A percentile compares a stretch with the other conserved stretches of the same genome.
These are phyloP conservation scores for Oncorhynchus mykiss DNA, from an alignment of 2,113 vertebrate genomes.

Conservation along the genomic window DNA sequence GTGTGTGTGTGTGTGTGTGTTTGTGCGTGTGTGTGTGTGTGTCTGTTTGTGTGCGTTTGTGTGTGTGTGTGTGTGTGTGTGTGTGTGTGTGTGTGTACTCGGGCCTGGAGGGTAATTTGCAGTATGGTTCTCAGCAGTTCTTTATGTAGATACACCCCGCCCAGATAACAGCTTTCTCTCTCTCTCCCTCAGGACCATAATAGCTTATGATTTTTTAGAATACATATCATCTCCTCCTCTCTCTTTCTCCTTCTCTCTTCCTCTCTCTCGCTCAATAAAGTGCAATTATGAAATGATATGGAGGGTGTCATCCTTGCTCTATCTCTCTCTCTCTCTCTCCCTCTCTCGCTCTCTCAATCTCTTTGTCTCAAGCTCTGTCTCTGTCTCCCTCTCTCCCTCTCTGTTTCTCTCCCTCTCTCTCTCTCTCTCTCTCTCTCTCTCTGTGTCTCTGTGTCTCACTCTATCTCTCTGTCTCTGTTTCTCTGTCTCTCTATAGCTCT, in stretches of 20 bases:
- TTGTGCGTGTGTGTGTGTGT: slow-evolving; percentile 7
- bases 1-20: slow-evolving; percentile 9
- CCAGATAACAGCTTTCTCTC: slow-evolving; percentile 50
- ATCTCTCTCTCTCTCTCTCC: slow-evolving; percentile 21
- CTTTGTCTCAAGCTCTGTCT: slow-evolving; percentile 18
- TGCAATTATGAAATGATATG: slow-evolving; percentile 92
- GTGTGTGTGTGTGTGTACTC: slow-evolving; percentile 54
- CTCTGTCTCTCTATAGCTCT: no score
- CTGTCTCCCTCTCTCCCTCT: neutral
- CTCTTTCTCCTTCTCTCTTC: slow-evolving; percentile 84
- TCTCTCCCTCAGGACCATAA: slow-evolving; percentile 84
- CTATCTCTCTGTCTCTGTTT: no score
- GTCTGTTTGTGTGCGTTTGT: slow-evolving; percentile 1
- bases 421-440: neutral
- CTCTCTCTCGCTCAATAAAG: slow-evolving; percentile 83
- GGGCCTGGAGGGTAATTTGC: slow-evolving; percentile 98
- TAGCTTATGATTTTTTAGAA: slow-evolving; percentile 89
- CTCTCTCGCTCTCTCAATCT: neutral
- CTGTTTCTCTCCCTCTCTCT: neutral
- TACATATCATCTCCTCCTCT: slow-evolving; percentile 54
- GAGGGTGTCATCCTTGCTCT: slow-evolving; percentile 86
- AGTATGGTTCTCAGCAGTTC: slow-evolving; percentile 91
- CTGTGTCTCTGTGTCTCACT: neutral
- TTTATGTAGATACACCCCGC: slow-evolving; percentile 91
- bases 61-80: slow-evolving; percentile 6